phyloP scores from a whole-genome alignment of 1,140 invertebrate species.

The Caenorhabditis briggsae region DNA sequence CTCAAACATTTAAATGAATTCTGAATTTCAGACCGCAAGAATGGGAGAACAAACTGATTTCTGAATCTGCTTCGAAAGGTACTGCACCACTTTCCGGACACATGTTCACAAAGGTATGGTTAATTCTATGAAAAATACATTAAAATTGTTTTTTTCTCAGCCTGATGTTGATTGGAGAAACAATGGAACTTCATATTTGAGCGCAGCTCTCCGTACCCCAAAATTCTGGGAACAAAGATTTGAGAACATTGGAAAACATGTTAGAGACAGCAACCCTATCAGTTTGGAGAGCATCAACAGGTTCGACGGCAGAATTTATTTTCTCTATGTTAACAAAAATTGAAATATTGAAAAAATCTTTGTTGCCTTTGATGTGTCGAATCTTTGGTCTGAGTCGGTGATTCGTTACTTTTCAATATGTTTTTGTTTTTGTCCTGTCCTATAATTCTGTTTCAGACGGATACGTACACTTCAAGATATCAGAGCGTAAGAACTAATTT shows the following conservation, averaged over 20 bases:
- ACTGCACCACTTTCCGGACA: slow-evolving; percentile 74
- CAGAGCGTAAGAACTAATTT: slow-evolving; percentile 25
- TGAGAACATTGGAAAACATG: slow-evolving; percentile 72
- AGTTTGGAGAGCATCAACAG: slow-evolving; percentile 75
- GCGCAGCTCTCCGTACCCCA: slow-evolving; percentile 75
- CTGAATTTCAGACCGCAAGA: slow-evolving; percentile 73
- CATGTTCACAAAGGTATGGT: slow-evolving; percentile 70
- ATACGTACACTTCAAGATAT: slow-evolving; percentile 49
- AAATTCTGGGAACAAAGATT: slow-evolving; percentile 78
- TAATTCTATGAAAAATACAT: neutral
- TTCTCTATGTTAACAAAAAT: neutral
- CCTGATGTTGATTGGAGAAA: slow-evolving; percentile 71
- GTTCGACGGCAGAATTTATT: slow-evolving; percentile 55
- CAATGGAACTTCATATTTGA: slow-evolving; percentile 73
- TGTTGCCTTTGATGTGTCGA: neutral
- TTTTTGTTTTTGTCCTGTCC: neutral
- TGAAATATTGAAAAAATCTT: neutral
- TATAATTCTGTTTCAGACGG: slow-evolving; percentile 5
- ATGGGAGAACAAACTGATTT: slow-evolving; percentile 75
- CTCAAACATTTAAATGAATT: neutral
- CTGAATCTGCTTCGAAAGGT: slow-evolving; percentile 71
- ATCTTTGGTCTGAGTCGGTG: neutral
- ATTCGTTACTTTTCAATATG: neutral
- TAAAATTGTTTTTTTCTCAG: slow-evolving; percentile 35
- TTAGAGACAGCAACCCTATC: slow-evolving; percentile 76